These are phyloP conservation scores for Arge pagana DNA, from an alignment of 2,888 invertebrate species.

Conservation along the genomic window DNA sequence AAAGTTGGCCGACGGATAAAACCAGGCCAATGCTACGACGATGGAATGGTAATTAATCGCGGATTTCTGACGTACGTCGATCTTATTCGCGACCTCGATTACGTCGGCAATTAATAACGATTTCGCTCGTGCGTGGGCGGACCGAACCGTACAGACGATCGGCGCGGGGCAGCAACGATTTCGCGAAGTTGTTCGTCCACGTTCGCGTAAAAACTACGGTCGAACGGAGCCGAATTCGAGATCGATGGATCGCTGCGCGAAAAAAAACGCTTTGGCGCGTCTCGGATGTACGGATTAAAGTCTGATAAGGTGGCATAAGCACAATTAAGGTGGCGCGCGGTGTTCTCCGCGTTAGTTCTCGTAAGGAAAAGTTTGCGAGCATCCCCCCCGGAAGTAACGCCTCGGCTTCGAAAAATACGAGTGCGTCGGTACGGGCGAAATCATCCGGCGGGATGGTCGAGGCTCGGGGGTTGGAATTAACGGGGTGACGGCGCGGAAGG, in stretches of 20 bases:
- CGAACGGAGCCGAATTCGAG: too few relatives aligned
- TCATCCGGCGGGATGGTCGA: conserved; percentile 16
- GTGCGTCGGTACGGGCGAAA: conserved; percentile 11
- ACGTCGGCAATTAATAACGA: too few relatives aligned
- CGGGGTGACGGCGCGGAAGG: conserved; percentile 9
- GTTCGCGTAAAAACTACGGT: too few relatives aligned
- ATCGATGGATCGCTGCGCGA: too few relatives aligned
- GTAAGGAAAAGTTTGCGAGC: conserved; percentile 44
- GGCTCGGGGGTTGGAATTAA: conserved; percentile 20
- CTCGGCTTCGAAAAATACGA: conserved; percentile 17
- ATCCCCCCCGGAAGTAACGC: conserved; percentile 48
- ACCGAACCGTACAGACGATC: too few relatives aligned
- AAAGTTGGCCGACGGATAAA: conserved; percentile 12
- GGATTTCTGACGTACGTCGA: too few relatives aligned
- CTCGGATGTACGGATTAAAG: too few relatives aligned
- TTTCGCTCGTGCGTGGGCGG: too few relatives aligned
- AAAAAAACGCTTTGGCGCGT: too few relatives aligned
- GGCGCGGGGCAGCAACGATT: background rate
- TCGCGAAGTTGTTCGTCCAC: too few relatives aligned
- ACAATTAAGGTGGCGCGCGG: conserved; percentile 10
- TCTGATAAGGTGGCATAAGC: conserved; percentile 17
- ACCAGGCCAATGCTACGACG: conserved; percentile 15
- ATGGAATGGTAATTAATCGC: conserved; percentile 18
- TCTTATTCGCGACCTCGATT: too few relatives aligned
- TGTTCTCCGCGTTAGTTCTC: conserved; percentile 41